Conservation (phyloP, 2,888 invertebrate species). For the Plebejus argus region DNA sequence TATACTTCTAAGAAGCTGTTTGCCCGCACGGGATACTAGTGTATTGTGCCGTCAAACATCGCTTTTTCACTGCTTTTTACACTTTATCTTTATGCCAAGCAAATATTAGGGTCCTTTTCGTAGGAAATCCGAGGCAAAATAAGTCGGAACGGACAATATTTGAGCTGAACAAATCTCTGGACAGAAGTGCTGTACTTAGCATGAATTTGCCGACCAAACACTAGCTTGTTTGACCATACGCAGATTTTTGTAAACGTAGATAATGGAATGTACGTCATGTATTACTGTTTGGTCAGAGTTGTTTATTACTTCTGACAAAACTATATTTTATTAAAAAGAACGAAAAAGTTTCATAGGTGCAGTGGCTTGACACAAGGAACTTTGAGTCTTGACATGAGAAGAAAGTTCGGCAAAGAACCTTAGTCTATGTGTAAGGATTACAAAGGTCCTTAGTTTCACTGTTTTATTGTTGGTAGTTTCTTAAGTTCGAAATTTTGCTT, state of each 20-base stretch:
- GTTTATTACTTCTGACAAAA: too few relatives aligned
- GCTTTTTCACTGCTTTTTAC: neutral
- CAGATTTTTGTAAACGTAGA: neutral
- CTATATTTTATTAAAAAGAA: too few relatives aligned
- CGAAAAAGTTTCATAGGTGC: too few relatives aligned
- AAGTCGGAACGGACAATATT: conserved; percentile 13
- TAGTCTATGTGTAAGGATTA: too few relatives aligned
- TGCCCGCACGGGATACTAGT: neutral
- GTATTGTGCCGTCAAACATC: neutral
- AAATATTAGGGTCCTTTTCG: neutral
- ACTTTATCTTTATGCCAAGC: neutral
- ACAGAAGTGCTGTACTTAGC: conserved; percentile 31
- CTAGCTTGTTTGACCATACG: conserved; percentile 12
- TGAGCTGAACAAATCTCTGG: conserved; percentile 24
- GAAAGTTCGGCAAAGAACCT: too few relatives aligned
- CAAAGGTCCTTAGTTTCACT: too few relatives aligned
- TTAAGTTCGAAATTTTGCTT: too few relatives aligned
- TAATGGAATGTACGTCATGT: neutral
- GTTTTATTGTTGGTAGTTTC: too few relatives aligned
- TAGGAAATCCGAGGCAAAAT: neutral
- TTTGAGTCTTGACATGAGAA: too few relatives aligned
- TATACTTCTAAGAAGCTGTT: conserved; percentile 14
- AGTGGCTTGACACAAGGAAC: too few relatives aligned
- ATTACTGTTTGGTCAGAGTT: neutral
- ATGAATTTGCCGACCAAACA: conserved; percentile 39